Evolutionary conservation across 2,113 vertebrate genomes (phyloP), one percentile per base, ranked within the genome.

Genomic region (Urocolius indicus): DNA sequence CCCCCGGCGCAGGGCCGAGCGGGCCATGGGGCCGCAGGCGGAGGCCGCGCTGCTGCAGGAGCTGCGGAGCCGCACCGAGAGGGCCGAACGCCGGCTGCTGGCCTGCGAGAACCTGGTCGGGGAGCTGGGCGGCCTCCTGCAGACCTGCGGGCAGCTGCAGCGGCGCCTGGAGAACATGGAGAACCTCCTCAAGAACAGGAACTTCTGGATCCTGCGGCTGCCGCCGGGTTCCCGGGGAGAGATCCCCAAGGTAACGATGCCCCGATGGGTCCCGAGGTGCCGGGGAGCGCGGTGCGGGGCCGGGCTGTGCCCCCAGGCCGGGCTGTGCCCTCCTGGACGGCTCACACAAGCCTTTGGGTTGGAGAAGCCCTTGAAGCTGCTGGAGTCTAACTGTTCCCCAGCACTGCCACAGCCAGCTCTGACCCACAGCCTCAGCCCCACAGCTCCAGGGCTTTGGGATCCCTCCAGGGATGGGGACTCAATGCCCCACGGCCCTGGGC

Each of bases 121-220:
- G 80, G 97, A 98, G 94, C 97, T 98, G 91, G 98, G 97, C n/a
- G 95, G 87, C 32, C 78, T 98, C 46, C 96, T 98, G 61, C 97
- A 98, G 94, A 95, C 86, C 78, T 98, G 97, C 0, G 96, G 97
- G 63, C 95, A 96, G 48, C 93, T 98, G 51, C 97, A 97, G 95
- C 78, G 93, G 93, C 96, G 98, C 5, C 95, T 98, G 68, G 95
- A 97, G 80, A 98, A 98, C 45, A 71, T 98, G 96, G 98, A 98
- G 96, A 98, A 98, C 72, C 92, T 98, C 34, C 97, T 98, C 6
- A 98, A 96, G 81, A 98, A 98, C 95, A 96, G 98, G 74, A 98
- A 98, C 12, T 98, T 98, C 90, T 98, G 98, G 98, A 97, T 98
- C 77, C 90, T 98, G 79, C 94, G 97, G 13, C 95, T 98, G 45